Percentiles rank a stretch among this genome's conserved stretches.
Conservation (phyloP, 1,140 invertebrate species). For the Hetaerina americana region DNA sequence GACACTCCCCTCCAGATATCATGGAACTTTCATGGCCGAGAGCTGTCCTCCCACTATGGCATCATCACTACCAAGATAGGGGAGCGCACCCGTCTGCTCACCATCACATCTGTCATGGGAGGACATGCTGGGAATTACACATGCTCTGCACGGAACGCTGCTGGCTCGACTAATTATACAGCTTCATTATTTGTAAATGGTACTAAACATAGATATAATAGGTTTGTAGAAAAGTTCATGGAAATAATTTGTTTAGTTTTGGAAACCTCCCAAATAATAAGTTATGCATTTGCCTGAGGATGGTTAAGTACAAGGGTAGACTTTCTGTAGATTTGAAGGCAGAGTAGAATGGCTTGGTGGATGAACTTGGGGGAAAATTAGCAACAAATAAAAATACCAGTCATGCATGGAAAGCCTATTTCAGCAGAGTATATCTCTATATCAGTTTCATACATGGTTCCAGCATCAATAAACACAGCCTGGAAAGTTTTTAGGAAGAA, state of each 20-base stretch:
- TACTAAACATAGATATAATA: too few relatives aligned
- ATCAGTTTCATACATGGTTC: too few relatives aligned
- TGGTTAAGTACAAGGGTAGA: not conserved
- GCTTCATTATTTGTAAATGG: constrained; percentile 22
- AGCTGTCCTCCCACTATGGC: constrained; percentile 17
- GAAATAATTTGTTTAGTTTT: constrained; percentile 1
- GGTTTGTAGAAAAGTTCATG: constrained; percentile 12
- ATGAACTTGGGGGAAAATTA: too few relatives aligned
- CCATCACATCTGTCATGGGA: constrained; percentile 25
- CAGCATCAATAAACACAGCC: too few relatives aligned
- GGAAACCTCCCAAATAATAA: not conserved
- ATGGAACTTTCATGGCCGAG: constrained; percentile 24
- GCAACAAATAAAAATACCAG: too few relatives aligned
- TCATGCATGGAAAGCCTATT: too few relatives aligned
- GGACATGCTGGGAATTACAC: constrained; percentile 36
- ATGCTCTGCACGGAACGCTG: constrained; percentile 12
- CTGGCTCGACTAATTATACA: constrained; percentile 21
- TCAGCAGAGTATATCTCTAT: too few relatives aligned
- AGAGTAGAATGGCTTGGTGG: too few relatives aligned
- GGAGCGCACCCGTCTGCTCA: constrained; percentile 16
- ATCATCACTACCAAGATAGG: constrained; percentile 19
- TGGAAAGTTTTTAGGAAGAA: too few relatives aligned
- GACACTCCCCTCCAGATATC: constrained; percentile 26
- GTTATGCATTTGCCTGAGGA: constrained; percentile 16
- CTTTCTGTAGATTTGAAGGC: too few relatives aligned